Conservation (phyloP, 1,140 invertebrate species). For the Phymastichus coffea region DNA sequence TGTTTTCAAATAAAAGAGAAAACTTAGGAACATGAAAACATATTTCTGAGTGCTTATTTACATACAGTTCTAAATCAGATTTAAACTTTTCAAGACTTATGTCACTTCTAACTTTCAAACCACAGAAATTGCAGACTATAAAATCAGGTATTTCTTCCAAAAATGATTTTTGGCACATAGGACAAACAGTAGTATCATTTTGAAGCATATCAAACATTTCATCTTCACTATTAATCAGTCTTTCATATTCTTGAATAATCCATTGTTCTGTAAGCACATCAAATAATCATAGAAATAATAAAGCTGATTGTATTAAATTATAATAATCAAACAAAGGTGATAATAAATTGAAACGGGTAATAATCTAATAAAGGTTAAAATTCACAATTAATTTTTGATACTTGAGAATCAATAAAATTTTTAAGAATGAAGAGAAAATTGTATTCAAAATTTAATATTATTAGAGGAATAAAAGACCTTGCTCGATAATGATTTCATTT, state of each 20-base stretch:
- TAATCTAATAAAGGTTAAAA: no score
- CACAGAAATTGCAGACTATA: constrained; percentile 37
- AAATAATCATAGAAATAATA: not conserved
- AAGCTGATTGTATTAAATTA: not conserved
- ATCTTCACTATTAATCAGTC: constrained; percentile 39
- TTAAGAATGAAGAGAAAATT: not conserved
- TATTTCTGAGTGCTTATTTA: constrained; percentile 35
- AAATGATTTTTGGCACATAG: constrained; percentile 40
- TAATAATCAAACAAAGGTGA: no score
- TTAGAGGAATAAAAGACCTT: constrained; percentile 1
- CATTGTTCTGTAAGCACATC: constrained; percentile 43
- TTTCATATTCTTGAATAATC: constrained; percentile 50
- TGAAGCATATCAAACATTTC: constrained; percentile 30
- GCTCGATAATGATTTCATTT: constrained; percentile 1
- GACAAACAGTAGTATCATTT: constrained; percentile 42
- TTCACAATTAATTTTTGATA: no score
- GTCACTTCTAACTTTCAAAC: constrained; percentile 36
- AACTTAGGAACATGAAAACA: constrained; percentile 39
- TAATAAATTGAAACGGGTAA: no score
- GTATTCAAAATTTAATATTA: not conserved
- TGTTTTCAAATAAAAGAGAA: constrained; percentile 33
- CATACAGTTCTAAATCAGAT: constrained; percentile 29
- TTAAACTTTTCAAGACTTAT: constrained; percentile 34
- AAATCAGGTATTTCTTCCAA: constrained; percentile 31
- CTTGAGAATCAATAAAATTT: not conserved